Evolutionary conservation across 2,113 vertebrate species (phyloP).

Genomic region (Bubo scandiacus): DNA sequence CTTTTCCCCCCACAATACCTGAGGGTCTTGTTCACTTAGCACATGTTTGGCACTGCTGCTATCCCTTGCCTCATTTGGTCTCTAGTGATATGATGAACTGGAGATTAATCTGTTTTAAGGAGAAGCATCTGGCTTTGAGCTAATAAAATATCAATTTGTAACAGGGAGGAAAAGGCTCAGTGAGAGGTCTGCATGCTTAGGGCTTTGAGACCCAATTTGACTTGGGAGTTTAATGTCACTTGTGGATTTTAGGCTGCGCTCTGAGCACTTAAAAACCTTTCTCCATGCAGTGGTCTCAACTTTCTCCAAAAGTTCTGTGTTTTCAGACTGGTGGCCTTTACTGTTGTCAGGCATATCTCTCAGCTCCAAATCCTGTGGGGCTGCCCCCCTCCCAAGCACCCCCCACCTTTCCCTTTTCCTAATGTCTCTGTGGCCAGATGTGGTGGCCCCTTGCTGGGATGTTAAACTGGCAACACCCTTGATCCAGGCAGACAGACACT

Average conservation of each 20-base stretch:
- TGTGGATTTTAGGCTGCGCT: background rate
- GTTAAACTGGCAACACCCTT: slow-evolving; percentile 44
- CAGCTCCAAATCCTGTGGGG: background rate
- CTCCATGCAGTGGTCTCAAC: background rate
- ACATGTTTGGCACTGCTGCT: background rate
- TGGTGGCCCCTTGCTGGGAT: slow-evolving; percentile 51
- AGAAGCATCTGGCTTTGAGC: slow-evolving; percentile 68
- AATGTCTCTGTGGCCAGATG: slow-evolving; percentile 35
- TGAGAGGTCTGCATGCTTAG: background rate
- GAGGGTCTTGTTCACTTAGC: background rate
- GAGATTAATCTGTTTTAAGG: slow-evolving; percentile 67
- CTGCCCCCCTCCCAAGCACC: background rate
- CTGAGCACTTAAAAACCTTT: background rate
- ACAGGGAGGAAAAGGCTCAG: slow-evolving; percentile 34
- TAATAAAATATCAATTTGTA: slow-evolving; percentile 69
- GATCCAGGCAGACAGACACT: slow-evolving; percentile 59
- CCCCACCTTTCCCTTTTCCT: background rate
- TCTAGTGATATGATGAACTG: slow-evolving; percentile 41
- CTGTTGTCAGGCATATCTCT: background rate
- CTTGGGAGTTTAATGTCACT: background rate
- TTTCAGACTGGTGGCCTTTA: background rate
- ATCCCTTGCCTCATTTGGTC: background rate
- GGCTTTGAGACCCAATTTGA: background rate
- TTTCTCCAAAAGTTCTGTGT: background rate
- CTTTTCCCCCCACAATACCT: background rate